Evolutionary conservation across 2,888 invertebrate genomes (phyloP), one percentile per base, ranked within the genome.

Genomic region (Aplocera efformata): DNA sequence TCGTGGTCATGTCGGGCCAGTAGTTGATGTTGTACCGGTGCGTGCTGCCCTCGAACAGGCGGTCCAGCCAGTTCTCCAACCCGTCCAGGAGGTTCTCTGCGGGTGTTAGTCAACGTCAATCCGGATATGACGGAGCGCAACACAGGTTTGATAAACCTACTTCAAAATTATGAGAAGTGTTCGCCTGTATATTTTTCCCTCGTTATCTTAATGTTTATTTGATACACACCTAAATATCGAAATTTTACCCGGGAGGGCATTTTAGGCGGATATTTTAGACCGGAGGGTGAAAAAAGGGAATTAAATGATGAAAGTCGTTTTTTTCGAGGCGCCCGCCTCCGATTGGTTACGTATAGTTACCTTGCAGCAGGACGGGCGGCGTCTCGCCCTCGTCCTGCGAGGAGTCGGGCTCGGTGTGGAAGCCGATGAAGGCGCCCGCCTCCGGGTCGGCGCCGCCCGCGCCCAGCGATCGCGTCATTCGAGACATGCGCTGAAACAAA

Each of bases 1-100:
- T 95, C 68, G 93, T 92, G 55, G 94, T 93, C 90, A 96, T 97
- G 71, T 97, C 96, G n/a, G 99, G 99, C 99, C 99, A 99, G 82
- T 97, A 97, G 81, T 97, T 97, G 61, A 99, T 93, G 80, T 96
- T 95, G 86, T 98, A 98, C 58, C 98, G 94, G 75, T 96, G 95
- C 4, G 98, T 97, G 51, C 95, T 94, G 50, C 99, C 99, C 78
- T 99, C 99, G 74, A 99, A 98, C 52, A 99, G 88, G 11, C 98
- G 92, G 79, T 99, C 99, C 67, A 99, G 86, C 99, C 99, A 99
- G 83, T 96, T 96, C 37, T 96, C 94, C 38, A 99, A 90, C 0
- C 97, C 98, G 69, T 98, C 97, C 36, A 98, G 84, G 25, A 98
- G 90, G 63, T 95, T 94, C 61, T 94, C 94, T 80, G 93, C 2